A percentile compares a stretch with the other conserved stretches of the same genome.
phyloP scores from a whole-genome alignment of 2,888 invertebrate genomes.

The Alentia gelatinosa region DNA sequence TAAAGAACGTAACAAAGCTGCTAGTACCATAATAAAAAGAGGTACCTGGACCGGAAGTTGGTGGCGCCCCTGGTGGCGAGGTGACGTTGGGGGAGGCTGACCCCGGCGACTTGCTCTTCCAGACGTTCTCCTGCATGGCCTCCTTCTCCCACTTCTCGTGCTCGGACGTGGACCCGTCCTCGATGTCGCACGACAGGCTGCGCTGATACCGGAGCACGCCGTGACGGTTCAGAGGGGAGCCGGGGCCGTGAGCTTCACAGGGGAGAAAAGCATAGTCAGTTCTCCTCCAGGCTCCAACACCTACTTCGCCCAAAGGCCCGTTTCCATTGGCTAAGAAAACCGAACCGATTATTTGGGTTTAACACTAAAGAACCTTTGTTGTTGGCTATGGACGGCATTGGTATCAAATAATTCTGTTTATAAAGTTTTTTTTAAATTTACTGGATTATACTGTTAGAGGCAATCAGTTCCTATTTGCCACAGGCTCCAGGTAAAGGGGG shows the following conservation, averaged over 20 bases:
- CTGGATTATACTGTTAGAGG: no score
- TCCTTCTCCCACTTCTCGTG: slow-evolving; percentile 62
- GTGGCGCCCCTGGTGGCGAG: not conserved
- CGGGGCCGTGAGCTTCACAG: not conserved
- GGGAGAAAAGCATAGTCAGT: not conserved
- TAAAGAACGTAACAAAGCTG: no score
- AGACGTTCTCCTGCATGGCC: slow-evolving; percentile 55
- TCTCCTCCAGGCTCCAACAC: not conserved
- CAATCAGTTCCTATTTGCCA: no score
- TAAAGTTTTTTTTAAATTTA: no score
- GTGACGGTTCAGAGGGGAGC: not conserved
- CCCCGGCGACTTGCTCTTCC: slow-evolving; percentile 49
- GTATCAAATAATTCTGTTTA: no score
- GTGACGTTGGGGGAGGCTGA: not conserved
- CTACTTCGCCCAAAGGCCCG: no score
- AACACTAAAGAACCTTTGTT: no score
- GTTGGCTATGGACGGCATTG: no score
- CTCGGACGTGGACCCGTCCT: slow-evolving; percentile 48
- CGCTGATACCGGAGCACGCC: slow-evolving; percentile 52
- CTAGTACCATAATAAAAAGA: no score
- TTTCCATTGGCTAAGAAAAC: no score
- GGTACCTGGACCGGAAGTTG: not conserved
- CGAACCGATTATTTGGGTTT: no score
- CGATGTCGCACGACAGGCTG: slow-evolving; percentile 17
- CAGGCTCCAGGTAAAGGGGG: no score